Conservation (phyloP, 2,113 vertebrate genomes). For the Gymnocephalus cernua region DNA sequence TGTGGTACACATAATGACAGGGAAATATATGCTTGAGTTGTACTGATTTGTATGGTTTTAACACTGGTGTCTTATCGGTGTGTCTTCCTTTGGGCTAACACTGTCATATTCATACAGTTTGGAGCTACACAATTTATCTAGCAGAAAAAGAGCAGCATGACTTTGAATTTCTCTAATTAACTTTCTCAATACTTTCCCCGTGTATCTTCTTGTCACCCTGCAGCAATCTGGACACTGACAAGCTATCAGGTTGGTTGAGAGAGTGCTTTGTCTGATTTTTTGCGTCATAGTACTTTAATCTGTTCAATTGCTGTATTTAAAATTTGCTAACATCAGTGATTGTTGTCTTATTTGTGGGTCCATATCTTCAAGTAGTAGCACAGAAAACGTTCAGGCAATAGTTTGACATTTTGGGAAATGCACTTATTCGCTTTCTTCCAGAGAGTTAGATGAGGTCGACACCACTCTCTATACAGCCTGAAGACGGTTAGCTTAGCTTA, state of each 20-base stretch:
- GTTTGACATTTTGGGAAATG: neutral
- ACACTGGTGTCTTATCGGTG: neutral
- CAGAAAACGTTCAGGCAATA: neutral
- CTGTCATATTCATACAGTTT: neutral
- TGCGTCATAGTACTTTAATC: neutral
- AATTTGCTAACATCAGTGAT: neutral
- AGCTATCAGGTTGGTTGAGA: constrained; percentile 91
- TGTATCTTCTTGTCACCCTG: constrained; percentile 51
- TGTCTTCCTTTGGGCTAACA: neutral
- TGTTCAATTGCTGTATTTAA: neutral
- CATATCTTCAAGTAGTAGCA: neutral
- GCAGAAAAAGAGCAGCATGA: constrained; percentile 29
- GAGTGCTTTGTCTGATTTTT: constrained; percentile 30
- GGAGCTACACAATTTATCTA: neutral
- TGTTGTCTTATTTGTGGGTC: neutral
- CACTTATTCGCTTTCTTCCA: neutral
- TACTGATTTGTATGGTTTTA: constrained; percentile 11
- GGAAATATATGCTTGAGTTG: neutral
- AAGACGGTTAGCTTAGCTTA: neutral
- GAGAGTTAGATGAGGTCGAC: neutral
- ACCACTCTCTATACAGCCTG: neutral
- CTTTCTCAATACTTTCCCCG: constrained; percentile 11
- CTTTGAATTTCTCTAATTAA: constrained; percentile 53
- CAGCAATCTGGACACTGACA: constrained; percentile 96
- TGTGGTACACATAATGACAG: neutral